A percentile compares a stretch with the other conserved stretches of the same genome.
Evolutionary conservation across 2,888 invertebrate species (phyloP).

Genomic region (Aphidoletes aphidimyza): DNA sequence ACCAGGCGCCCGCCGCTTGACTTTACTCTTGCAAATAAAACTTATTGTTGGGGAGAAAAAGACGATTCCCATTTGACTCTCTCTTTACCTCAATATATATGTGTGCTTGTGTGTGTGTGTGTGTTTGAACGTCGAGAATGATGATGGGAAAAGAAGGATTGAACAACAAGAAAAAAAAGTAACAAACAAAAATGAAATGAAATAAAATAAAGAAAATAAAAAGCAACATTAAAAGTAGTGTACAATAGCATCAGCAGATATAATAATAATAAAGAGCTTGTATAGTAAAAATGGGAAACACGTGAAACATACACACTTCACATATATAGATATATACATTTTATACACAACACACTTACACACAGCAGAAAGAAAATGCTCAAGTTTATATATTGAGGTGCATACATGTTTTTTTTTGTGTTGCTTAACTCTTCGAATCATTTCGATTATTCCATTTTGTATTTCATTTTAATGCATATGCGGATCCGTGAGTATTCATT

Average conservation of each 20-base stretch:
- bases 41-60: not conserved
- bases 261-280: slow-evolving; percentile 49
- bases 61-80: slow-evolving; percentile 6
- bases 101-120: not conserved
- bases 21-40: not conserved
- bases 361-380: slow-evolving; percentile 14
- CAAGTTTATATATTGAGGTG: no score
- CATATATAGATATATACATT: no score
- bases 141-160: not conserved
- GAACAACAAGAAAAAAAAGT: no score
- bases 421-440: slow-evolving; percentile 6
- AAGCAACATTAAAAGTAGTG: slow-evolving; percentile 39
- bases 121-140: not conserved
- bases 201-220: slow-evolving; percentile 36
- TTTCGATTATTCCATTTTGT: slow-evolving; percentile 49
- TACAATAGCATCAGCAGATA: slow-evolving; percentile 1
- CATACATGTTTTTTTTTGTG: not conserved
- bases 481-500: slow-evolving; percentile 7
- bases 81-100: not conserved
- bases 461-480: slow-evolving; percentile 44
- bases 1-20: no score
- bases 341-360: no score
- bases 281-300: slow-evolving; percentile 8
- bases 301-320: not conserved
- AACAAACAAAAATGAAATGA: slow-evolving; percentile 40